Evolutionary conservation across 2,888 invertebrate species (phyloP), one percentile per base, ranked within the genome.

Genomic region (Caenorhabditis becei): DNA sequence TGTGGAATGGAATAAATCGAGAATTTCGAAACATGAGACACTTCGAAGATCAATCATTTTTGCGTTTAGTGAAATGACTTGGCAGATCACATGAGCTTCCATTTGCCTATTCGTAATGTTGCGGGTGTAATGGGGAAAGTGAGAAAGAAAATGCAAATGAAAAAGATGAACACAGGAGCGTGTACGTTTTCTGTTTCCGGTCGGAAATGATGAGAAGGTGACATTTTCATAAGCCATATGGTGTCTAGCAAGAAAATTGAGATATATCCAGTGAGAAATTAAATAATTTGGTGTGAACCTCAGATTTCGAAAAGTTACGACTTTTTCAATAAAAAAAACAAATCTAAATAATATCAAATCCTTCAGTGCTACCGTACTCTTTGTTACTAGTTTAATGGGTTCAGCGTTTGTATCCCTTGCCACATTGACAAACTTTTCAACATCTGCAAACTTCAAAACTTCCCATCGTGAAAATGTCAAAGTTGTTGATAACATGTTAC

Each of bases 51-150:
- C 70, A 70, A 61, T 70, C 51, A 41, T 71, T 71, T 71, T 71
- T 56, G 62, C 16, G 26, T 61, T 26, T 5, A 35, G 18, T 2
- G 18, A 10, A 18, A 47, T 14, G 8, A 28, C 67, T 44, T 67
- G 56, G 23, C 26, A 32, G 20, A 20, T 28, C 62, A 7, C 16
- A 28, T 44, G 23, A 49, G 47, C 16, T 58, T 23, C 62, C 54
- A 71, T 62, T 62, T 71, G 71, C 71, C 47, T 72, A 58, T 72
- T 72, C 72, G 63, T 63, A 72, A 65, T 56, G 47, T 32, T 41
- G 41, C 20, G 4, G 24, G 14, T 41, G 59, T 28, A 41, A 58
- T 75, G 63, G 66, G 59, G 67, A 41, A 67, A 51, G 66, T 32
- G 32, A 41, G 14, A 41, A 41, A 14, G 14, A 11, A 41, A 14